A percentile compares a stretch with the other conserved stretches of the same genome.
These are phyloP conservation scores for Scopus umbretta DNA, from an alignment of 2,113 vertebrate species.

Conservation along the genomic window DNA sequence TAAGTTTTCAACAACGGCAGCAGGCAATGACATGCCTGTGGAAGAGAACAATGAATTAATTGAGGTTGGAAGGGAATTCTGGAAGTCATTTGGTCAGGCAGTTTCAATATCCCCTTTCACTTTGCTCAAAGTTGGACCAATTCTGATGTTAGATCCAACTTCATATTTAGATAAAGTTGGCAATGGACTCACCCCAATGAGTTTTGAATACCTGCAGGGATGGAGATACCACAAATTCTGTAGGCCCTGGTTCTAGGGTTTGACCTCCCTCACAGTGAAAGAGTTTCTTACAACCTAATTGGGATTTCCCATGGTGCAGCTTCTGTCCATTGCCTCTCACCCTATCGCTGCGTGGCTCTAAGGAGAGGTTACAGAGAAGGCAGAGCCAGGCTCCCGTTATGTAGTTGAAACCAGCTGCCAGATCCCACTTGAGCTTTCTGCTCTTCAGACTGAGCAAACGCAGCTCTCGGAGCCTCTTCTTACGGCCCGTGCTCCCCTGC, in stretches of 20 bases:
- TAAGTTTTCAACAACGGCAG: not conserved
- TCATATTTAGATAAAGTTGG: not conserved
- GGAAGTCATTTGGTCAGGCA: not conserved
- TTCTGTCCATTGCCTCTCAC: not conserved
- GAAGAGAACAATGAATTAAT: not conserved
- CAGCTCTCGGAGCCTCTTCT: not conserved
- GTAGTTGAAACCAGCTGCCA: not conserved
- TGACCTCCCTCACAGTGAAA: not conserved
- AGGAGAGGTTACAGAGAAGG: not conserved
- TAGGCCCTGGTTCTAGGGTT: not conserved
- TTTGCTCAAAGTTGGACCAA: not conserved
- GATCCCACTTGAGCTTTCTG: not conserved
- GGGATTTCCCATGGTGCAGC: not conserved
- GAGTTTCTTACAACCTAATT: not conserved
- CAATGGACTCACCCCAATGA: not conserved
- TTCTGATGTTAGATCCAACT: not conserved
- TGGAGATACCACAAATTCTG: not conserved
- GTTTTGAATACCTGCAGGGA: not conserved
- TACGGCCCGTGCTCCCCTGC: too few species aligned
- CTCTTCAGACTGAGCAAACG: not conserved
- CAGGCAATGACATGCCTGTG: too few species aligned
- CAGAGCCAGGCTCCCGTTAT: not conserved
- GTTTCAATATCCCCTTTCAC: not conserved
- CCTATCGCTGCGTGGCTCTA: rapidly evolving
- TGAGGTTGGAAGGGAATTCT: not conserved